Evolutionary conservation across 2,888 invertebrate genomes (phyloP), one percentile per base, ranked within the genome.

Genomic region (Sussaba pulchella): DNA sequence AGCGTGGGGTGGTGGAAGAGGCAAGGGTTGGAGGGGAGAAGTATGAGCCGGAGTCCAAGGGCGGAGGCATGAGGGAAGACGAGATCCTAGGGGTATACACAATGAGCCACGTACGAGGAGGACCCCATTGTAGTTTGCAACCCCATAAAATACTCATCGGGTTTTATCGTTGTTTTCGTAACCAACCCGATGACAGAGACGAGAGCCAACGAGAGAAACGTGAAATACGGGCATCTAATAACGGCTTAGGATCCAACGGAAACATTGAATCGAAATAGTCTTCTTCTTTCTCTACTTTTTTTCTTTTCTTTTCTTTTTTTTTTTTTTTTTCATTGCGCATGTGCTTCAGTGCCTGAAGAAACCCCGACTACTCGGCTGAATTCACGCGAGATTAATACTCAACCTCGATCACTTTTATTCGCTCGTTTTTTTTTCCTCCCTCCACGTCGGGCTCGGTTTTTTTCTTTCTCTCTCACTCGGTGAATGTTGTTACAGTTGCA

Each of bases 91-190:
- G 0, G 10, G 24, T 63, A 64, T 50, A 45, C 41, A 80, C 80
- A 80, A 80, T 80, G 47, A 45, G 43, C 61, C 17, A 41, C 45
- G n/a, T 69, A 69, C 50, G 72, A 66, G 47, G 17, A 64, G 64
- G 10, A 6, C 31, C 41, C 88, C 83, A 91, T 91, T 91, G 91
- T 92, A 80, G 82, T 78, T 67, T 82, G 82, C 45, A 78, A 84
- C 89, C 91, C 91, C 87, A 92, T 92, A 91, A 92, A 92, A 91
- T 92, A 90, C 92, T 92, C 92, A 91, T 92, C 91, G 91, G 85
- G 86, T 89, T 91, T 92, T 91, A 91, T 91, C 90, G 91, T 88
- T 90, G 91, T 91, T 91, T 89, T 90, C 88, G 78, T 87, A 88
- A 85, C 85, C 87, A 85, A 84, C 89, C 67, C 91, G 90, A 92